Evolutionary conservation across 2,888 invertebrate species (phyloP).

Genomic region (Orthosia incerta): DNA sequence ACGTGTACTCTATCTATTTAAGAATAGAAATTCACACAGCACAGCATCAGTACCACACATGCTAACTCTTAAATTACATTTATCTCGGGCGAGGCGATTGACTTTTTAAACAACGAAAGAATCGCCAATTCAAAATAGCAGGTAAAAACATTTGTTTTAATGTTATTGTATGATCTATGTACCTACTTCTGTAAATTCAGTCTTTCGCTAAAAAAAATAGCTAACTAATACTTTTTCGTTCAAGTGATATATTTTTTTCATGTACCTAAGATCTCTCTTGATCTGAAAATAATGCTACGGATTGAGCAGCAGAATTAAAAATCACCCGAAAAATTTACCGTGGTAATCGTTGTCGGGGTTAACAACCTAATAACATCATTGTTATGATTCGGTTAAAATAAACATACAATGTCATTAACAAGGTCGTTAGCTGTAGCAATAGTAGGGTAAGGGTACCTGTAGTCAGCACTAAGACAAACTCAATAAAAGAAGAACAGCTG

Average conservation of each 20-base stretch:
- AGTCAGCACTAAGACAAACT: not conserved
- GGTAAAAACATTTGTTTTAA: constrained; percentile 20
- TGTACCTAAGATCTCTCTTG: not conserved
- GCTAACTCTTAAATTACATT: constrained; percentile 29
- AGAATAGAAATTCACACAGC: constrained; percentile 32
- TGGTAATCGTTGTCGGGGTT: constrained; percentile 1
- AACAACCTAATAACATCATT: constrained; percentile 38
- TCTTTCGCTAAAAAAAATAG: not conserved
- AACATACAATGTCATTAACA: constrained; percentile 41
- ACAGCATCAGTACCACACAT: constrained; percentile 43
- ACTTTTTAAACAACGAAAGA: constrained; percentile 16
- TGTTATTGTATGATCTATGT: constrained; percentile 5
- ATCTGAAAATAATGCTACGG: constrained; percentile 6
- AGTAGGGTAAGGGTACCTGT: not conserved
- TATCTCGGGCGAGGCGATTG: constrained; percentile 13
- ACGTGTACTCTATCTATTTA: constrained; percentile 18
- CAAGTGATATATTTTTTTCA: not conserved
- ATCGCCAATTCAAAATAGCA: not conserved
- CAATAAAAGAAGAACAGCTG: not conserved
- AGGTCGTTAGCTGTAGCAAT: constrained; percentile 35
- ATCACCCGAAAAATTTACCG: not conserved
- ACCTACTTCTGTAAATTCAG: not conserved
- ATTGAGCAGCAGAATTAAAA: constrained; percentile 1
- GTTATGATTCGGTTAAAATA: constrained; percentile 38
- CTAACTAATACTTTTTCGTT: not conserved